phyloP scores from a whole-genome alignment of 2,888 invertebrate genomes.

The Leptopilina drosophilae region DNA sequence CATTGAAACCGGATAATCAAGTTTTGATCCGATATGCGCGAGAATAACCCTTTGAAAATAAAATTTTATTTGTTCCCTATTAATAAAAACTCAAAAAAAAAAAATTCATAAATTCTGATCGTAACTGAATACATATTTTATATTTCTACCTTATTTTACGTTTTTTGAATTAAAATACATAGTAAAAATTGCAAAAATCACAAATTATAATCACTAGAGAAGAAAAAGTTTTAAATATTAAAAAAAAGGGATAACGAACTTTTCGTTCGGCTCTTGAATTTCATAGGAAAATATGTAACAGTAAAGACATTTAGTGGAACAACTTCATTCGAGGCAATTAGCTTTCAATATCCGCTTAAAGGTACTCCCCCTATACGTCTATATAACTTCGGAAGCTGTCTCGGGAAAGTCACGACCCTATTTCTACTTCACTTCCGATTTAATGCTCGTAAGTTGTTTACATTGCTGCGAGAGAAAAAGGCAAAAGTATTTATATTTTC shows the following conservation, averaged over 20 bases:
- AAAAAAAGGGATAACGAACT: not conserved
- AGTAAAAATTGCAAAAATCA: no score
- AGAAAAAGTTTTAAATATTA: no score
- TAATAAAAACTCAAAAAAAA: no score
- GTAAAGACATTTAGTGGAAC: not conserved
- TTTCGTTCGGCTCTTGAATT: not conserved
- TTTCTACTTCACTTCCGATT: constrained; percentile 17
- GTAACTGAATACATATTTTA: no score
- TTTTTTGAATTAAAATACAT: no score
- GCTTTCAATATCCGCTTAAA: constrained; percentile 31
- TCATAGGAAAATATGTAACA: not conserved
- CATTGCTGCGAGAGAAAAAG: not conserved
- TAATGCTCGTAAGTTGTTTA: constrained; percentile 15
- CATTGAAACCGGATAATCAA: not conserved
- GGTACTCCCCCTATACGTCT: not conserved
- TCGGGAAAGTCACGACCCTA: constrained; percentile 11
- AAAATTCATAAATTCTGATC: no score
- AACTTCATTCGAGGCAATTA: constrained; percentile 15
- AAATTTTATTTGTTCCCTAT: not conserved
- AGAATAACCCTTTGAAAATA: not conserved
- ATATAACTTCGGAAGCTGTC: constrained; percentile 29
- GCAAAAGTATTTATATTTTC: not conserved
- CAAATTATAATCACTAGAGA: no score
- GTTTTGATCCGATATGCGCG: not conserved
- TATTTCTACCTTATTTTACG: no score